phyloP scores from a whole-genome alignment of 2,888 invertebrate genomes.

The Schizotus pectinicornis region DNA sequence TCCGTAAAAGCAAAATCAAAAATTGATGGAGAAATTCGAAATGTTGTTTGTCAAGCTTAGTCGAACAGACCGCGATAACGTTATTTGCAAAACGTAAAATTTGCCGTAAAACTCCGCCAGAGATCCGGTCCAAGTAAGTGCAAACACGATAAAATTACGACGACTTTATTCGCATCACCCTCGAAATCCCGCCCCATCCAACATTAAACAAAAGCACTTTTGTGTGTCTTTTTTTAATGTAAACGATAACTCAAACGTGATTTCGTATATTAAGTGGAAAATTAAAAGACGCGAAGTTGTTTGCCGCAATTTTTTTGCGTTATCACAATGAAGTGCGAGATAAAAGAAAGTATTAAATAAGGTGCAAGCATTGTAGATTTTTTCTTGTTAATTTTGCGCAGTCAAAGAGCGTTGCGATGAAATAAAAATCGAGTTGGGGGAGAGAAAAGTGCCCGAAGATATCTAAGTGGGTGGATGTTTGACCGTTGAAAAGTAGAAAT shows the following conservation, averaged over 20 bases:
- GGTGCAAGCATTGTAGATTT: neutral
- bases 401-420: too few relatives aligned
- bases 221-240: neutral
- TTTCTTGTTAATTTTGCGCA: too few relatives aligned
- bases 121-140: slow-evolving; percentile 17
- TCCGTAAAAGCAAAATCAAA: too few relatives aligned
- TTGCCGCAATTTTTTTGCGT: neutral
- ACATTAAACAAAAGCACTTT: neutral
- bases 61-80: slow-evolving; percentile 7
- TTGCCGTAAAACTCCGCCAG: slow-evolving; percentile 13
- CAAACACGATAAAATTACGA: slow-evolving; percentile 1
- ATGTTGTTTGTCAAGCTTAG: neutral
- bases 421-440: too few relatives aligned
- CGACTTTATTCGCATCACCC: neutral
- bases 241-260: neutral
- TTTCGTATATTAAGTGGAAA: neutral
- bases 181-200: neutral
- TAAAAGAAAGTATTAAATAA: neutral
- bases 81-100: slow-evolving; percentile 23
- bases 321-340: neutral
- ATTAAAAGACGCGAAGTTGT: neutral
- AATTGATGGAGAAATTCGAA: too few relatives aligned
- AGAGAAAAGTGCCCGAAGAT: too few relatives aligned
- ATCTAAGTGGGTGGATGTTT: too few relatives aligned
- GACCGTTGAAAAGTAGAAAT: too few relatives aligned